These are phyloP conservation scores for Neogobius melanostomus DNA, from an alignment of 2,113 vertebrate genomes.

Conservation along the genomic window DNA sequence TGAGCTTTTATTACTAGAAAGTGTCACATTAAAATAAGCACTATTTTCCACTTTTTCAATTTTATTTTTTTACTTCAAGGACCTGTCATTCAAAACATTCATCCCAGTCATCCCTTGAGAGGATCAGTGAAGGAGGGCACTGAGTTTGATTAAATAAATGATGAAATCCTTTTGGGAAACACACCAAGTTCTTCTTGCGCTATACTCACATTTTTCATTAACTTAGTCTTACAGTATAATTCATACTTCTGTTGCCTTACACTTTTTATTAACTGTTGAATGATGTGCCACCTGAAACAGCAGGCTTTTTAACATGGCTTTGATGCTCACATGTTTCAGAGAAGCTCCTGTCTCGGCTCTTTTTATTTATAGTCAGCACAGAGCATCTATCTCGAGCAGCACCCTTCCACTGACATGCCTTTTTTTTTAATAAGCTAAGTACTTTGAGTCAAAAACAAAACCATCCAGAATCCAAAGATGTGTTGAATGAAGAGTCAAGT, in stretches of 20 bases:
- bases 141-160: conserved; percentile 38
- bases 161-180: conserved; percentile 32
- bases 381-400: conserved; percentile 20
- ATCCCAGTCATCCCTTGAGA: conserved; percentile 22
- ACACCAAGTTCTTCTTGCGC: conserved; percentile 23
- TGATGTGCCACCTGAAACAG: background rate
- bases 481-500: background rate
- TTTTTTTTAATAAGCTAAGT: background rate
- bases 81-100: conserved; percentile 48
- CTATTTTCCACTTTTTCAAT: too few relatives aligned
- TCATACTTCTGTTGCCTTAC: background rate
- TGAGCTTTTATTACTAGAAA: too few relatives aligned
- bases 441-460: conserved; percentile 8
- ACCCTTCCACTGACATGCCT: too few relatives aligned
- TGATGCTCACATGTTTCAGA: conserved; percentile 10
- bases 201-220: conserved; percentile 12
- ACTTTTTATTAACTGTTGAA: background rate
- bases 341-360: background rate
- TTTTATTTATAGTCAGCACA: conserved; percentile 37
- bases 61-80: conserved; percentile 33
- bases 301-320: conserved; percentile 10
- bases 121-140: conserved; percentile 25
- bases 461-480: conserved; percentile 12
- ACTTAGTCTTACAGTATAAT: background rate
- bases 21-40: too few relatives aligned